Evolutionary conservation across 2,888 invertebrate species (phyloP).

Genomic region (Pollenia labialis): DNA sequence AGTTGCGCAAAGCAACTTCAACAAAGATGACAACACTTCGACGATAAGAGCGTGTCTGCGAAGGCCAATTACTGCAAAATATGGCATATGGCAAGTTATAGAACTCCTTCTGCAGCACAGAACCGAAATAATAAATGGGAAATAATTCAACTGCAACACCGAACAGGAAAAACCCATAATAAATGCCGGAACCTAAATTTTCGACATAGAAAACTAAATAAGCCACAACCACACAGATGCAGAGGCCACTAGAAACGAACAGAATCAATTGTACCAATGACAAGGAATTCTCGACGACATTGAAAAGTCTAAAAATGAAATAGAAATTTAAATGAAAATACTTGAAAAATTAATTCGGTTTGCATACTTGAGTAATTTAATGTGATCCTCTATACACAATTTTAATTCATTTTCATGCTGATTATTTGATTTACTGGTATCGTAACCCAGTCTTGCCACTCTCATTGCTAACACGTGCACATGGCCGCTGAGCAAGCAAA

Average conservation of each 20-base stretch:
- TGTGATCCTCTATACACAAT: conserved; percentile 73
- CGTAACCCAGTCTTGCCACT: conserved; percentile 69
- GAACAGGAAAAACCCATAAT: conserved; percentile 58
- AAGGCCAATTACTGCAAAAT: conserved; percentile 73
- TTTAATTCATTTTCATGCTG: conserved; percentile 67
- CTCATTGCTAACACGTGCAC: conserved; percentile 70
- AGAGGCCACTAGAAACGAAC: conserved; percentile 66
- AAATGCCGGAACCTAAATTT: conserved; percentile 58
- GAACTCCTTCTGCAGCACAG: conserved; percentile 71
- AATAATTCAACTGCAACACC: conserved; percentile 72
- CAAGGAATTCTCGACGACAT: conserved; percentile 51
- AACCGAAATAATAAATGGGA: conserved; percentile 74
- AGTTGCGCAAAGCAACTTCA: conserved; percentile 57
- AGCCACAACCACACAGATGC: conserved; percentile 67
- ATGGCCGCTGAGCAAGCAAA: conserved; percentile 74
- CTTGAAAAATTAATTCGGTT: too few relatives aligned
- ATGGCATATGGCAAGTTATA: conserved; percentile 70
- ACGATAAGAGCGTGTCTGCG: conserved; percentile 63
- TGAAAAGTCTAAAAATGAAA: conserved; percentile 63
- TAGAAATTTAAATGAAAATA: background rate
- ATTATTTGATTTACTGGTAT: conserved; percentile 29
- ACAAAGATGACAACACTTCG: conserved; percentile 64
- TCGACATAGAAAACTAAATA: conserved; percentile 71
- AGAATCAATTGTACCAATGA: conserved; percentile 65
- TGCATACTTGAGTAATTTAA: conserved; percentile 72